Evolutionary conservation across 92 coral and sea anemone species (phyloP).

Genomic region (Metridium senile): DNA sequence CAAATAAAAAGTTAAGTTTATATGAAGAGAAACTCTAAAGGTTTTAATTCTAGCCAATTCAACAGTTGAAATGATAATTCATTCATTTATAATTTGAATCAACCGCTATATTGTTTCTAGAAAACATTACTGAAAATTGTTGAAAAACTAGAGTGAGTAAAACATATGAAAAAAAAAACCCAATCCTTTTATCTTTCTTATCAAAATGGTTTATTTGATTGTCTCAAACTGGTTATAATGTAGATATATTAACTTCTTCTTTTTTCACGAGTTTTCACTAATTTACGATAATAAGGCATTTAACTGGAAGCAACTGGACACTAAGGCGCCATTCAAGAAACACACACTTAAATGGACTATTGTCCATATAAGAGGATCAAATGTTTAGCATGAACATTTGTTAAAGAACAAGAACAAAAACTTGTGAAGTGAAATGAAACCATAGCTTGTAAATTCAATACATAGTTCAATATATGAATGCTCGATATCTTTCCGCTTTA

Average conservation of each 20-base stretch:
- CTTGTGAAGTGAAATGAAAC: neutral
- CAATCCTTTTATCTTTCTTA: neutral
- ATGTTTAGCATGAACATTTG: neutral
- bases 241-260: neutral
- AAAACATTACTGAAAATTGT: no score
- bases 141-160: no score
- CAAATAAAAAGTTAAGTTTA: no score
- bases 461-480: no score
- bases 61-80: no score
- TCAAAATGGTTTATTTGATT: neutral
- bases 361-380: slow-evolving; percentile 1
- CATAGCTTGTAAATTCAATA: neutral
- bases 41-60: no score
- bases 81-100: no score
- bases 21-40: no score
- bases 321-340: neutral
- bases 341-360: neutral
- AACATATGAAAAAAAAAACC: no score
- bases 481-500: no score
- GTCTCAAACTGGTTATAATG: neutral
- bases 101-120: no score
- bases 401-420: neutral
- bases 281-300: slow-evolving; percentile 3
- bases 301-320: slow-evolving; percentile 13
- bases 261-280: neutral